phyloP scores from a whole-genome alignment of 2,888 invertebrate species.

The Heliconius erato region DNA sequence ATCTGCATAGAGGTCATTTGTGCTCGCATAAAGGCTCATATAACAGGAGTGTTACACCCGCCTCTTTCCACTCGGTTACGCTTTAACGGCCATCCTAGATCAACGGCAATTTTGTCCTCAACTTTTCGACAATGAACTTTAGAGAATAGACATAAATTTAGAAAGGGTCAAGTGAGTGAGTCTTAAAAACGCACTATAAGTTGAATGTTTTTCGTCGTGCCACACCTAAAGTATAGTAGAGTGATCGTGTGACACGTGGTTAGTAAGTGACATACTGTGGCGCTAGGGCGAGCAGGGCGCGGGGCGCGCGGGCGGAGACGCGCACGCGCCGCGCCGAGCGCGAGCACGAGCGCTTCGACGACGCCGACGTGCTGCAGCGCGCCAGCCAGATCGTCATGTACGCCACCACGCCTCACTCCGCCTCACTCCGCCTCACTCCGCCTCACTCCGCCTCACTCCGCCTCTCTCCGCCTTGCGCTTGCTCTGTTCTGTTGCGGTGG shows the following conservation, averaged over 20 bases:
- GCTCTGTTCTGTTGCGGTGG: conserved; percentile 68
- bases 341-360: conserved; percentile 88
- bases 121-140: too few species aligned
- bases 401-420: conserved; percentile 63
- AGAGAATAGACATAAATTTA: too few species aligned
- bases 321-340: conserved; percentile 82
- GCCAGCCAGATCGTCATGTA: conserved; percentile 96
- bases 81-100: neutral
- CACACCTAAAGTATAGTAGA: neutral
- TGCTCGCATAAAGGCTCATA: neutral
- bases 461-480: conserved; percentile 30
- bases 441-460: conserved; percentile 19
- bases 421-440: conserved; percentile 1
- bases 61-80: neutral
- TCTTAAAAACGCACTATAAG: too few species aligned
- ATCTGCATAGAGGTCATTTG: neutral
- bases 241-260: conserved; percentile 54
- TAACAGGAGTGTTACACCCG: too few species aligned
- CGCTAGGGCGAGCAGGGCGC: conserved; percentile 70
- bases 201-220: neutral
- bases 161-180: too few species aligned
- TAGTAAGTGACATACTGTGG: conserved; percentile 50
- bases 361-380: conserved; percentile 93
- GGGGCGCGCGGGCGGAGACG: conserved; percentile 73
- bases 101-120: neutral